Evolutionary conservation across 2,888 invertebrate genomes (phyloP).

Genomic region (Andrena bicolor): DNA sequence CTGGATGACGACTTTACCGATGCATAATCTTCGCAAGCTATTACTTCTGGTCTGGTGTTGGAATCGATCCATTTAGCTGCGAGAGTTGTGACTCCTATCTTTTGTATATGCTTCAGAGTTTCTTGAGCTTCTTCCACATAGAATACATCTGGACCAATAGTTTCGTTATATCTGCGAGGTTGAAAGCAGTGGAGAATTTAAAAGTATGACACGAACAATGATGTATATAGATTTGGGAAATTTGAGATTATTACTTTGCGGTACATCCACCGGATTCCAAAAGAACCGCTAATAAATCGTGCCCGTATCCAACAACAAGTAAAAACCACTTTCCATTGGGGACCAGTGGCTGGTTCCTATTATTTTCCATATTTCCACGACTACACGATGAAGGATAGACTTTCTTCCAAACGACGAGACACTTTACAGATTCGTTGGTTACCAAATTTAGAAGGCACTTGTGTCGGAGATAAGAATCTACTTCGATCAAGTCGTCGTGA

Average conservation of each 20-base stretch:
- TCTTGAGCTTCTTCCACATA: conserved; percentile 96
- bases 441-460: conserved; percentile 91
- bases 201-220: not conserved
- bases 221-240: conserved; percentile 5
- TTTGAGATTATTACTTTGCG: conserved; percentile 84
- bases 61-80: conserved; percentile 89
- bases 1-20: conserved; percentile 75
- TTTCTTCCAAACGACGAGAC: conserved; percentile 92
- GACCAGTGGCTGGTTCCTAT: conserved; percentile 78
- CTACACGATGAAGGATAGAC: conserved; percentile 88
- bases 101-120: conserved; percentile 91
- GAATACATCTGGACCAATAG: conserved; percentile 91
- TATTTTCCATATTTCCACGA: conserved; percentile 67
- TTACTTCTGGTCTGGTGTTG: conserved; percentile 89
- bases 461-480: conserved; percentile 91
- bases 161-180: conserved; percentile 86
- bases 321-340: conserved; percentile 90
- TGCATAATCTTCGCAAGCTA: conserved; percentile 80
- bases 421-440: conserved; percentile 88
- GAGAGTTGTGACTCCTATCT: conserved; percentile 91
- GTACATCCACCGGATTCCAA: conserved; percentile 93
- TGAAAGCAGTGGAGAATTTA: not conserved
- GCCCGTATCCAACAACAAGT: conserved; percentile 90
- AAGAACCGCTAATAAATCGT: conserved; percentile 89
- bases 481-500: conserved; percentile 90